Evolutionary conservation across 2,113 vertebrate species (phyloP).

Genomic region (Mionectes macconnelli): DNA sequence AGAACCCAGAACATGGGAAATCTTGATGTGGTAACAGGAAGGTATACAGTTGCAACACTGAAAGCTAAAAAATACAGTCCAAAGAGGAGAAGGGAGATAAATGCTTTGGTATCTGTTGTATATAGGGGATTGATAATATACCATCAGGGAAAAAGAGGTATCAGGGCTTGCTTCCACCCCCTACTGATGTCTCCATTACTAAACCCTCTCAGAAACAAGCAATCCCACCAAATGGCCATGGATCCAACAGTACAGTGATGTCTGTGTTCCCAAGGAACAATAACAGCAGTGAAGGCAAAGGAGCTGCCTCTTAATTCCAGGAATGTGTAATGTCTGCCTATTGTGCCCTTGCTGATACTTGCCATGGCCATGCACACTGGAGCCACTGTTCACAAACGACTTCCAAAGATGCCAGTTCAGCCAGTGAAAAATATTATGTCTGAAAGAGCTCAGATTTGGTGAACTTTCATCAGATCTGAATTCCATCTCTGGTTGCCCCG

Average conservation of each 20-base stretch:
- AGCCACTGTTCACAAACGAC: not conserved
- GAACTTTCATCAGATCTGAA: constrained; percentile 3
- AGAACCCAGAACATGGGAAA: not conserved
- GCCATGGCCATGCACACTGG: not conserved
- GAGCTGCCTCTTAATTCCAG: constrained; percentile 19
- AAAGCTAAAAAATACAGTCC: not conserved
- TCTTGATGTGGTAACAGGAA: not conserved
- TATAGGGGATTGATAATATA: not conserved
- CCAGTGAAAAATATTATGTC: not conserved
- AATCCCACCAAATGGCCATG: not conserved
- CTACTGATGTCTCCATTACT: not conserved
- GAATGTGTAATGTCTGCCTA: not conserved
- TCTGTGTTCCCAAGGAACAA: constrained; percentile 27
- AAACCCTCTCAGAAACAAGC: not conserved
- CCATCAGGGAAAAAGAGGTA: not conserved
- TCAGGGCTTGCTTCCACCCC: not conserved
- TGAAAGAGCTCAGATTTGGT: not conserved
- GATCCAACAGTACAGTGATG: not conserved
- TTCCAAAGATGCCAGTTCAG: not conserved
- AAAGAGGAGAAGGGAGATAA: not conserved
- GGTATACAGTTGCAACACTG: not conserved
- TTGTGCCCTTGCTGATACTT: not conserved
- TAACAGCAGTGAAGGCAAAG: constrained; percentile 1
- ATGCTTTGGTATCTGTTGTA: not conserved
- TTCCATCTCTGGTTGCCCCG: not conserved